Percentiles rank a stretch among this genome's conserved stretches.
phyloP scores from a whole-genome alignment of 2,888 invertebrate genomes.

The Pseudococcus jackbeardsleyi region DNA sequence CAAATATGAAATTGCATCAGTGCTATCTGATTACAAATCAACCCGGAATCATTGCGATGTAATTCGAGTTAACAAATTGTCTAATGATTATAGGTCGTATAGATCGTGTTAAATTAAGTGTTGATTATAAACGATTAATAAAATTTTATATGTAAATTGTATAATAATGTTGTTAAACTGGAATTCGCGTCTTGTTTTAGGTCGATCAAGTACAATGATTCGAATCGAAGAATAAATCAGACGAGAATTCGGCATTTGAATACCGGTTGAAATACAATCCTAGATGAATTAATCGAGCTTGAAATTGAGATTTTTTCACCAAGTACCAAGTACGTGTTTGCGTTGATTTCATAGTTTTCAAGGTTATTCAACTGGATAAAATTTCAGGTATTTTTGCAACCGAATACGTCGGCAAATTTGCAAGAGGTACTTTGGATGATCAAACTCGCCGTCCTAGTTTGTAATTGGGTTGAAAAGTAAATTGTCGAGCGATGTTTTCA shows the following conservation, averaged over 20 bases:
- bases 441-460: slow-evolving; percentile 4
- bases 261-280: slow-evolving; percentile 2
- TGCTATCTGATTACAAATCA: slow-evolving; percentile 1
- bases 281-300: not conserved
- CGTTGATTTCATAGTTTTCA: not conserved
- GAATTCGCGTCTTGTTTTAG: not conserved
- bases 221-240: not conserved
- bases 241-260: not conserved
- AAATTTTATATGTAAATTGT: slow-evolving; percentile 11
- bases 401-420: not conserved
- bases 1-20: not conserved
- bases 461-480: not conserved
- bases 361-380: not conserved
- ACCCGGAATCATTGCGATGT: slow-evolving; percentile 14
- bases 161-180: slow-evolving; percentile 27
- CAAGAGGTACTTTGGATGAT: not conserved
- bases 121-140: slow-evolving; percentile 5
- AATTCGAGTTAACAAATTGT: slow-evolving; percentile 25
- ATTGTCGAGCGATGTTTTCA: not conserved
- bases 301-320: not conserved
- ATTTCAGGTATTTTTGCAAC: not conserved
- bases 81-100: not conserved
- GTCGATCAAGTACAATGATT: not conserved
- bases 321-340: not conserved
- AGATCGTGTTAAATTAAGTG: not conserved